Evolutionary conservation across 2,888 invertebrate genomes (phyloP).

Genomic region (Tinea semifulvella): DNA sequence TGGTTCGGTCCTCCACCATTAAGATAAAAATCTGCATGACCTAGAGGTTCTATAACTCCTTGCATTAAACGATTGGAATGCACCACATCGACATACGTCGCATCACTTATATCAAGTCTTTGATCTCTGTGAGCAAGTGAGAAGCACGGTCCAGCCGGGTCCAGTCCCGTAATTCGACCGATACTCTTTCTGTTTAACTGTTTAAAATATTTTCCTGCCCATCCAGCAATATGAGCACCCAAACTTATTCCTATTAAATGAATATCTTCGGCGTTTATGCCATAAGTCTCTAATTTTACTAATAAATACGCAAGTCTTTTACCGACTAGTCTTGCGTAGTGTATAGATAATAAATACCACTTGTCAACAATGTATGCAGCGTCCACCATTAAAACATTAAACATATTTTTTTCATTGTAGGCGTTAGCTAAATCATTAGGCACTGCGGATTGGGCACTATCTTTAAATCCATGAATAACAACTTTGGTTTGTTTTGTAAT

Average conservation of each 20-base stretch:
- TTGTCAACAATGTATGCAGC: conserved; percentile 52
- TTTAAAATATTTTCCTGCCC: conserved; percentile 54
- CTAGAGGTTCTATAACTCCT: conserved; percentile 64
- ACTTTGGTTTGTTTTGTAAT: conserved; percentile 56
- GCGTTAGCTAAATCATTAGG: conserved; percentile 49
- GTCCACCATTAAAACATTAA: conserved; percentile 54
- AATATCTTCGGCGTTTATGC: conserved; percentile 52
- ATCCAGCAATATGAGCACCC: conserved; percentile 66
- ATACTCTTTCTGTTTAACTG: conserved; percentile 41
- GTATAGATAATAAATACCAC: conserved; percentile 50
- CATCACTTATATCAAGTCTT: conserved; percentile 50
- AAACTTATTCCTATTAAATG: conserved; percentile 68
- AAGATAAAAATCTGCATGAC: conserved; percentile 79
- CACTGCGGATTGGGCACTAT: conserved; percentile 49
- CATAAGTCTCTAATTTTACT: conserved; percentile 50
- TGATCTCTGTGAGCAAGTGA: conserved; percentile 49
- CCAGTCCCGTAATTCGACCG: conserved; percentile 56
- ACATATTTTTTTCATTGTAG: conserved; percentile 52
- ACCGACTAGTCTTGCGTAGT: conserved; percentile 55
- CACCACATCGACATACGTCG: conserved; percentile 51
- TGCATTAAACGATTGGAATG: conserved; percentile 57
- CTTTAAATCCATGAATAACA: conserved; percentile 56
- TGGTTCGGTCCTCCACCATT: conserved; percentile 76
- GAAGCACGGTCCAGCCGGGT: conserved; percentile 61
- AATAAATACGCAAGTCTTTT: conserved; percentile 62